phyloP scores from a whole-genome alignment of 2,113 vertebrate genomes.

The Podarcis cretensis region DNA sequence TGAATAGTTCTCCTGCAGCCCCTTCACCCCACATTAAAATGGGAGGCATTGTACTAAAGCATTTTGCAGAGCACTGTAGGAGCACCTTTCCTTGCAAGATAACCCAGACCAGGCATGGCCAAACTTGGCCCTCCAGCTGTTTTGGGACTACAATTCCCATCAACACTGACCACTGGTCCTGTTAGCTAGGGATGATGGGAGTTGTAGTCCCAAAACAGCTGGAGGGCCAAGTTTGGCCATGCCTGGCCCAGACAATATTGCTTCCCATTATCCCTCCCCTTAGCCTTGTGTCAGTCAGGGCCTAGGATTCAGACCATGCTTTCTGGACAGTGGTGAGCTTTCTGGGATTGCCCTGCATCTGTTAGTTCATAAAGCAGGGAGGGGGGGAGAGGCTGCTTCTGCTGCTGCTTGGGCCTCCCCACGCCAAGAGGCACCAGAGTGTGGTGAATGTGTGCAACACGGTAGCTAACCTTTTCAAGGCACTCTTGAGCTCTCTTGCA shows the following conservation, averaged over 20 bases:
- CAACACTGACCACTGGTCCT: too few relatives aligned
- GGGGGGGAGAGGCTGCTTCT: too few relatives aligned
- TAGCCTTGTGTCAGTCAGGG: background rate
- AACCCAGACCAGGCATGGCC: background rate
- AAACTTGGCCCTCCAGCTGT: too few relatives aligned
- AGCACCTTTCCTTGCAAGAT: background rate
- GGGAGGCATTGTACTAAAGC: background rate
- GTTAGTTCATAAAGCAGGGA: too few relatives aligned
- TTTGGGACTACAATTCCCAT: too few relatives aligned
- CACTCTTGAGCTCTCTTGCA: background rate
- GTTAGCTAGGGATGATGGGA: too few relatives aligned
- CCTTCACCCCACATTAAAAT: background rate
- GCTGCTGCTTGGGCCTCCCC: background rate
- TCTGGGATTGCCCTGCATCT: background rate
- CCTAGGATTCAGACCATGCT: background rate
- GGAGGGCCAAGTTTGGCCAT: too few relatives aligned
- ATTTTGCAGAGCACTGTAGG: background rate
- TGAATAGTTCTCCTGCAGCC: background rate
- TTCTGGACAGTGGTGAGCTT: background rate
- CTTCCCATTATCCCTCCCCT: background rate
- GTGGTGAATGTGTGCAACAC: background rate
- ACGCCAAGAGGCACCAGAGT: background rate
- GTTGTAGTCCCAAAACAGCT: too few relatives aligned
- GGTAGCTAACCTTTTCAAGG: background rate
- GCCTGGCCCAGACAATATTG: background rate